Base-by-base conservation (phyloP, 2,888 invertebrate genomes). In the Tuta absoluta region DNA sequence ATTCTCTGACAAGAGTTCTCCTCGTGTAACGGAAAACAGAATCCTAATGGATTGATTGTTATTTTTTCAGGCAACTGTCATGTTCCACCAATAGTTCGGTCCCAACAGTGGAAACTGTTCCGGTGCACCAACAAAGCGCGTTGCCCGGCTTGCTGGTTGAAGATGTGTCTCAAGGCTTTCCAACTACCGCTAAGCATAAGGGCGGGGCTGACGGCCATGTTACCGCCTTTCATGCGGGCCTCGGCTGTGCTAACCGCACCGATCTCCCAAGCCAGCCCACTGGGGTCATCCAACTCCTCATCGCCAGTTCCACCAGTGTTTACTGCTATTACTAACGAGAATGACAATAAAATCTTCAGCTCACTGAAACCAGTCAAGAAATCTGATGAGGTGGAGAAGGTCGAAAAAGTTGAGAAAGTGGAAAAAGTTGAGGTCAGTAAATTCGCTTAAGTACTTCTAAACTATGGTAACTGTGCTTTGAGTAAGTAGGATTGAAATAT, bases 71-170 rank as follows among this genome's bases (percentile, higher is more conserved):
- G 95, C 60, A 93, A 93, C 75, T 96, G 96, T 79, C 93, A 93
- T 76, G 94, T 96, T 57, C 94, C 95, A 61, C 95, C 95, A 49
- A 93, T 94, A 67, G 93, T 94, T 2, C 92, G 95, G 72, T 95
- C 94, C 70, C 95, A 95, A 75, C 93, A 95, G 73, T 94, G 95
- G 94, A 94, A 95, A 76, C 83, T 94, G 71, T 89, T 93, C 66
- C 88, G 93, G 71, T 95, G 95, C 81, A 93, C 95, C 37, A 95
- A 95, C 78, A 95, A 95, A 78, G 93, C 95, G 49, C 92, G 96
- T 45, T 98, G 97, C 85, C 94, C 95, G 63, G 96, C 96, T 17
- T 98, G 97, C 83, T 97, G 97, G 96, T 92, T 97, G 12, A 96
- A 95, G 85, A 94, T 96, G 92, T 97, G 97, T 81, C 88, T 97